These are phyloP conservation scores for Podargus strigoides DNA, from an alignment of 2,797 vertebrate species.

Conservation along the genomic window DNA sequence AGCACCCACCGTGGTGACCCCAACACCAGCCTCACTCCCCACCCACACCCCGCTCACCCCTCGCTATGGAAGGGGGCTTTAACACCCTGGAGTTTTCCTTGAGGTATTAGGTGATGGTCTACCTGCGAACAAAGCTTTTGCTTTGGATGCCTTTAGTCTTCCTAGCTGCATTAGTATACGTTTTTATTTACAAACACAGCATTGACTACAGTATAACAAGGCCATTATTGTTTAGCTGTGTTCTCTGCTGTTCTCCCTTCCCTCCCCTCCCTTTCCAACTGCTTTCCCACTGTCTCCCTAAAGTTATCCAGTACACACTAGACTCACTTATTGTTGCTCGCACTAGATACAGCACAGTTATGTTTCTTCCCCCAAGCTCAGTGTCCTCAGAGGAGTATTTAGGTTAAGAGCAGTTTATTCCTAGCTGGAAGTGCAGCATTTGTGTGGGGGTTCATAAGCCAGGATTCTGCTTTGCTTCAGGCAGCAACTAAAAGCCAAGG, in stretches of 20 bases:
- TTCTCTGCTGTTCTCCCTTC: not conserved
- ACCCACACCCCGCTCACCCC: no score
- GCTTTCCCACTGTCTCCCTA: not conserved
- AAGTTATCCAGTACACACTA: not conserved
- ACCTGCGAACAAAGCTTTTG: not conserved
- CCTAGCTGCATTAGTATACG: not conserved
- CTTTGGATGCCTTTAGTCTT: not conserved
- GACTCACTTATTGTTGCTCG: not conserved
- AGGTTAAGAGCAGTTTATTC: constrained; percentile 51
- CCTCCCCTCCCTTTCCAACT: not conserved
- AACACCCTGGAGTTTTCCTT: no score
- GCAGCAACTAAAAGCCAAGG: not conserved
- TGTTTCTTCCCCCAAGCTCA: constrained; percentile 34
- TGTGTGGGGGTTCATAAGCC: not conserved
- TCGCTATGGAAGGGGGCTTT: no score
- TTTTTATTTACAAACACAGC: not conserved
- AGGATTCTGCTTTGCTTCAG: constrained; percentile 19
- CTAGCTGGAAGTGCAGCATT: constrained; percentile 14
- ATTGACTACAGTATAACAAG: not conserved
- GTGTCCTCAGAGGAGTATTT: constrained; percentile 52
- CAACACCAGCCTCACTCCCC: no score
- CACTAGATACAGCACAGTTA: not conserved
- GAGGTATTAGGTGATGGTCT: no score
- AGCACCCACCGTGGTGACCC: rapidly evolving
- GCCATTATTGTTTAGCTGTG: not conserved